Conservation (phyloP, 2,888 invertebrate genomes). For the Chrysotoxum bicinctum region DNA sequence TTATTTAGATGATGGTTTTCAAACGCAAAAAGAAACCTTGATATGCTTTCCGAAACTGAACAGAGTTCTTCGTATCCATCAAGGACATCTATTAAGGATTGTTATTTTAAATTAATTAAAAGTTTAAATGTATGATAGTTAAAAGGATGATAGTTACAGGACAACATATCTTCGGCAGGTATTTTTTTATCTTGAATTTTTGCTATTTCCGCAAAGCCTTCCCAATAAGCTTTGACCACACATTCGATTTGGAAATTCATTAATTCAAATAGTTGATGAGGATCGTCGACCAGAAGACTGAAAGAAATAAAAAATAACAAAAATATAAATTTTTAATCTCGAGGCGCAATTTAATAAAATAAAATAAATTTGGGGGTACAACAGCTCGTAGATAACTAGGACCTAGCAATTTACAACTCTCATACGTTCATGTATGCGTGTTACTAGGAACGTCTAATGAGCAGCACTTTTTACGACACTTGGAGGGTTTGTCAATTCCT, state of each 20-base stretch:
- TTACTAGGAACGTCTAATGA: no score
- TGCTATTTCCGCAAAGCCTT: slow-evolving; percentile 81
- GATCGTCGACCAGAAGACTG: slow-evolving; percentile 84
- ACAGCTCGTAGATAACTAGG: no score
- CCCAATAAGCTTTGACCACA: slow-evolving; percentile 85
- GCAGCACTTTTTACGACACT: no score
- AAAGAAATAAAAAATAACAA: background rate
- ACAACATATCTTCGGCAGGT: slow-evolving; percentile 79
- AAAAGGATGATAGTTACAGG: slow-evolving; percentile 76
- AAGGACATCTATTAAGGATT: slow-evolving; percentile 82
- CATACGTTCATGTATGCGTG: no score
- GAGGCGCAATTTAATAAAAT: no score
- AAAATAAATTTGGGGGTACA: no score
- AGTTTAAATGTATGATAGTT: background rate
- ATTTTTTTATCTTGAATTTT: slow-evolving; percentile 80
- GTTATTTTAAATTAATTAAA: background rate
- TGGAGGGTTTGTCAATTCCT: no score
- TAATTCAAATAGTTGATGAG: slow-evolving; percentile 86
- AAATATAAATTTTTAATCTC: no score
- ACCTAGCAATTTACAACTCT: no score
- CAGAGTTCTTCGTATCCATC: slow-evolving; percentile 86
- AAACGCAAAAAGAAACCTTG: slow-evolving; percentile 84
- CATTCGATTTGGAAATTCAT: slow-evolving; percentile 86
- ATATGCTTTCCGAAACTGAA: slow-evolving; percentile 84
- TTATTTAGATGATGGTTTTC: slow-evolving; percentile 85